A percentile compares a stretch with the other conserved stretches of the same genome.
These are phyloP conservation scores for Rhopalosiphum padi DNA, from an alignment of 1,140 invertebrate species.

Conservation along the genomic window DNA sequence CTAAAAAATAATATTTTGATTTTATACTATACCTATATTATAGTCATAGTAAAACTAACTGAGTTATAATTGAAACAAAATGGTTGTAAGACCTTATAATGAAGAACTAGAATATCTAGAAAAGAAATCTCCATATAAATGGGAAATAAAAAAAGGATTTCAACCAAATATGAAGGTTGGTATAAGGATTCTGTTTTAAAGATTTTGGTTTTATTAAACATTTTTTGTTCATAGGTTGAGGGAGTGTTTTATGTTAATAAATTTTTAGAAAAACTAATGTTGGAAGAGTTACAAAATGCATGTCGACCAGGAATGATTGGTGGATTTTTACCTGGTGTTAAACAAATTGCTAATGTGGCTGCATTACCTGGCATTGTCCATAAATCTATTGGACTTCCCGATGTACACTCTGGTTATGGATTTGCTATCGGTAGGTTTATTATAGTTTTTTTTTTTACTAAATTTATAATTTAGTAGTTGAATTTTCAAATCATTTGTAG, in stretches of 20 bases:
- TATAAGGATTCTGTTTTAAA: neutral
- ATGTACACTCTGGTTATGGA: slow-evolving; percentile 98
- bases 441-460: neutral
- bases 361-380: slow-evolving; percentile 97
- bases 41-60: neutral
- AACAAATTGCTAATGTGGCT: slow-evolving; percentile 99
- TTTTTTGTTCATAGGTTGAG: slow-evolving; percentile 76
- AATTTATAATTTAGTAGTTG: neutral
- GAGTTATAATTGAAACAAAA: slow-evolving; percentile 62
- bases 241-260: slow-evolving; percentile 98
- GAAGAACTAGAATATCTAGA: slow-evolving; percentile 95
- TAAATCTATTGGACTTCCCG: slow-evolving; percentile 87
- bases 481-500: neutral
- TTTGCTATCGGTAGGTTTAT: slow-evolving; percentile 91
- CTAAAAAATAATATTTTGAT: slow-evolving; percentile 2
- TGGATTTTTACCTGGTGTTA: slow-evolving; percentile 97
- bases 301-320: slow-evolving; percentile 87
- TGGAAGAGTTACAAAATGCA: slow-evolving; percentile 93
- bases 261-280: slow-evolving; percentile 93
- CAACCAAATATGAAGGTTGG: slow-evolving; percentile 98
- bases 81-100: slow-evolving; percentile 91
- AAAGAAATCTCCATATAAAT: slow-evolving; percentile 82
- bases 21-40: neutral
- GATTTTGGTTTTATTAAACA: neutral
- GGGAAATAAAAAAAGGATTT: slow-evolving; percentile 98